Evolutionary conservation across 2,888 invertebrate species (phyloP).

Genomic region (Epirrhoe alternata): DNA sequence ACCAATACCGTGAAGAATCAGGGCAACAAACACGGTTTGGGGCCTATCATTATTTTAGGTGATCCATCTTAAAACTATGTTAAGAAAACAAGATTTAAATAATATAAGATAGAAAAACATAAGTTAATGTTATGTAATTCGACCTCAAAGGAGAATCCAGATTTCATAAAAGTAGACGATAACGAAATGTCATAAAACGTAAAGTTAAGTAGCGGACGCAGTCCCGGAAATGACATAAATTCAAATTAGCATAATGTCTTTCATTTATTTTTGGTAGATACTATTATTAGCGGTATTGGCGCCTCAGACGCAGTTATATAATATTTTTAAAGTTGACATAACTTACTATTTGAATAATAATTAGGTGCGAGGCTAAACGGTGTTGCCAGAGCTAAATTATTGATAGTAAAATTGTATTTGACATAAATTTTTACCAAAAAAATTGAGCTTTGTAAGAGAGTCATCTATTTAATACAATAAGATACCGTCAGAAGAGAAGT

Average conservation of each 20-base stretch:
- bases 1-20: no score
- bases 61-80: no score
- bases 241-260: slow-evolving; percentile 33
- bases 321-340: slow-evolving; percentile 6
- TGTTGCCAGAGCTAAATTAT: not conserved
- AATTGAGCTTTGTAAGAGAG: not conserved
- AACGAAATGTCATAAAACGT: slow-evolving; percentile 21
- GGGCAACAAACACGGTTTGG: no score
- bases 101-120: not conserved
- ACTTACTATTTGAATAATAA: slow-evolving; percentile 6
- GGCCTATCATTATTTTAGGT: no score
- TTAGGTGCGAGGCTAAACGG: not conserved
- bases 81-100: not conserved
- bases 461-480: no score
- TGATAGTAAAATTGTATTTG: not conserved
- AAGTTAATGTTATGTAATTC: not conserved
- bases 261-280: slow-evolving; percentile 23
- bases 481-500: no score
- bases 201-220: slow-evolving; percentile 26
- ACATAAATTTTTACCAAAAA: not conserved
- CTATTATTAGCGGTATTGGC: slow-evolving; percentile 30
- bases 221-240: slow-evolving; percentile 34
- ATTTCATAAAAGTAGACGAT: slow-evolving; percentile 3
- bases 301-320: slow-evolving; percentile 11
- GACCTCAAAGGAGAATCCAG: not conserved